Conservation (phyloP, 2,797 vertebrate genomes). For the Catostomus latipinnis region DNA sequence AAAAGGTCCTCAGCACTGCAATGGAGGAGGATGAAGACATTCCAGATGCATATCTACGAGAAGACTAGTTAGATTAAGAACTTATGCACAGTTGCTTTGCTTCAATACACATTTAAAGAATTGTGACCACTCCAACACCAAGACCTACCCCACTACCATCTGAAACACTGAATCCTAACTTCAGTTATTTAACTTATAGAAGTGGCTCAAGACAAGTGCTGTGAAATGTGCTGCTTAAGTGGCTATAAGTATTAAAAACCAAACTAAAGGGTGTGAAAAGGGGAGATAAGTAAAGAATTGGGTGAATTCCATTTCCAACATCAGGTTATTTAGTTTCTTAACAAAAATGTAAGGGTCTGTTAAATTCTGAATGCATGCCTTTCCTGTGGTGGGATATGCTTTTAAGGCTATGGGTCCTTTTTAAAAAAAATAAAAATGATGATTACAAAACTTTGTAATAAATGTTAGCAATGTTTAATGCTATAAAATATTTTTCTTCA, state of each 20-base stretch:
- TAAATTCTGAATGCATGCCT: background rate
- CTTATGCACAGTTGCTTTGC: background rate
- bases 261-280: too few relatives aligned
- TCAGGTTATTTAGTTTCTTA: background rate
- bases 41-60: constrained; percentile 80
- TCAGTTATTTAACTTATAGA: background rate
- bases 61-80: constrained; percentile 72
- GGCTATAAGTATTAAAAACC: background rate
- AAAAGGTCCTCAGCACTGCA: constrained; percentile 34
- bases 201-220: background rate
- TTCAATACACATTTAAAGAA: background rate
- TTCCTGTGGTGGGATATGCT: background rate
- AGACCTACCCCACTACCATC: background rate
- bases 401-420: background rate
- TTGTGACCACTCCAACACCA: background rate
- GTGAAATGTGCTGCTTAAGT: background rate
- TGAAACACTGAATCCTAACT: background rate
- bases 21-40: constrained; percentile 70
- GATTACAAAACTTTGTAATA: too few relatives aligned
- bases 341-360: background rate
- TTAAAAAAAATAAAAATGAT: too few relatives aligned
- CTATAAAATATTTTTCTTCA: too few relatives aligned
- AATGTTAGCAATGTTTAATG: too few relatives aligned
- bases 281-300: too few relatives aligned
- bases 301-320: too few relatives aligned